Percentiles rank a stretch among this genome's conserved stretches.
Conservation (phyloP, 2,888 invertebrate species). For the Heteromyza rotundicornis region DNA sequence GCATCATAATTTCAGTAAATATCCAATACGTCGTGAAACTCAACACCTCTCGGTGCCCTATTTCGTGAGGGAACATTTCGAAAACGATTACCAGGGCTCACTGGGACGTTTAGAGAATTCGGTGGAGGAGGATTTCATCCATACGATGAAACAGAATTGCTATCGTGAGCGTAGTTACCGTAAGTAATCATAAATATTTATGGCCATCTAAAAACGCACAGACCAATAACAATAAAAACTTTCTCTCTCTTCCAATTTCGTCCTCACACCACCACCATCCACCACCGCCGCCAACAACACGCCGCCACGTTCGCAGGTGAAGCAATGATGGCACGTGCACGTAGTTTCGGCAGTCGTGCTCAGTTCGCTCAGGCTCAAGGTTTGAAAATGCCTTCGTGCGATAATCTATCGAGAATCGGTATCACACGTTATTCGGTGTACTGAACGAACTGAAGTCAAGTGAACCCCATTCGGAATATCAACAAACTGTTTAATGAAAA, state of each 20-base stretch:
- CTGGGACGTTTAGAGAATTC: constrained; percentile 85
- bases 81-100: constrained; percentile 82
- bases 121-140: constrained; percentile 93
- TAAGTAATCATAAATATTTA: constrained; percentile 38
- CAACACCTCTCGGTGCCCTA: constrained; percentile 85
- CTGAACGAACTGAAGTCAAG: constrained; percentile 41
- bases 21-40: constrained; percentile 73
- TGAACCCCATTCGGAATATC: constrained; percentile 41
- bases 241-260: constrained; percentile 24
- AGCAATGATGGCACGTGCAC: constrained; percentile 91
- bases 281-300: constrained; percentile 16
- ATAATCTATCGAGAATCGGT: constrained; percentile 69
- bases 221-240: constrained; percentile 19
- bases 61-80: constrained; percentile 92
- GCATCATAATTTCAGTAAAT: constrained; percentile 60
- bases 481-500: not conserved
- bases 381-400: constrained; percentile 82
- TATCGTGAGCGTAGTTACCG: constrained; percentile 90
- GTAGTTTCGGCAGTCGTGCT: constrained; percentile 86
- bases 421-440: constrained; percentile 47
- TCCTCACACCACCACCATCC: constrained; percentile 12
- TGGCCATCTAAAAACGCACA: not conserved
- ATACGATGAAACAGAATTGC: constrained; percentile 84
- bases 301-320: constrained; percentile 70
- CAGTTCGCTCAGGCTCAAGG: constrained; percentile 82